Percentiles rank a stretch among this genome's conserved stretches.
phyloP scores from a whole-genome alignment of 2,888 invertebrate species.

The Yponomeuta malinellus region DNA sequence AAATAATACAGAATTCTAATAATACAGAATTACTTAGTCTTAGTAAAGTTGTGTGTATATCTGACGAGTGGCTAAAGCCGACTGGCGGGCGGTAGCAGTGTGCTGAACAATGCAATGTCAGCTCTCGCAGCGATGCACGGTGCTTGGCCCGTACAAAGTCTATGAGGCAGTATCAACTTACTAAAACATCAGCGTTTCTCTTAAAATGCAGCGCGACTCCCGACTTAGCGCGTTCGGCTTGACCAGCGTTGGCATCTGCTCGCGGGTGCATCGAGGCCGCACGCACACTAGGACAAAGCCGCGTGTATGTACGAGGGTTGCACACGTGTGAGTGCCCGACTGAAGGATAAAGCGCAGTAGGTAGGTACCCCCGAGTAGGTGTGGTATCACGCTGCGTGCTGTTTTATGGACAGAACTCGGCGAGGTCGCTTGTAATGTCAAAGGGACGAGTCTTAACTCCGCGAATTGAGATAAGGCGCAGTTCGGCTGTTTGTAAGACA shows the following conservation, averaged over 20 bases:
- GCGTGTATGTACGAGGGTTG: background rate
- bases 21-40: too few relatives aligned
- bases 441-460: background rate
- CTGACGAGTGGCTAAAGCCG: too few relatives aligned
- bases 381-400: background rate
- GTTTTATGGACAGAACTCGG: background rate
- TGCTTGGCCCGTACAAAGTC: too few relatives aligned
- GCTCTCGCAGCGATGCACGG: too few relatives aligned
- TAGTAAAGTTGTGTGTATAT: too few relatives aligned
- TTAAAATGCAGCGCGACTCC: background rate
- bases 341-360: constrained; percentile 2
- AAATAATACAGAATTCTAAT: too few relatives aligned
- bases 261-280: constrained; percentile 1
- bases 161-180: too few relatives aligned
- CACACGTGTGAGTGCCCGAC: background rate
- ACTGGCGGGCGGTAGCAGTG: too few relatives aligned
- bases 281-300: background rate
- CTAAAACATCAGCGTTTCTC: too few relatives aligned
- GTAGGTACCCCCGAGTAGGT: background rate
- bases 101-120: too few relatives aligned
- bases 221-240: background rate
- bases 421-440: background rate
- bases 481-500: background rate
- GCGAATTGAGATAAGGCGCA: background rate
- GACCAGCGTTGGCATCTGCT: background rate